Percentiles rank a stretch among this genome's conserved stretches.
phyloP scores from a whole-genome alignment of 1,140 invertebrate species.

The Radopholus similis region DNA sequence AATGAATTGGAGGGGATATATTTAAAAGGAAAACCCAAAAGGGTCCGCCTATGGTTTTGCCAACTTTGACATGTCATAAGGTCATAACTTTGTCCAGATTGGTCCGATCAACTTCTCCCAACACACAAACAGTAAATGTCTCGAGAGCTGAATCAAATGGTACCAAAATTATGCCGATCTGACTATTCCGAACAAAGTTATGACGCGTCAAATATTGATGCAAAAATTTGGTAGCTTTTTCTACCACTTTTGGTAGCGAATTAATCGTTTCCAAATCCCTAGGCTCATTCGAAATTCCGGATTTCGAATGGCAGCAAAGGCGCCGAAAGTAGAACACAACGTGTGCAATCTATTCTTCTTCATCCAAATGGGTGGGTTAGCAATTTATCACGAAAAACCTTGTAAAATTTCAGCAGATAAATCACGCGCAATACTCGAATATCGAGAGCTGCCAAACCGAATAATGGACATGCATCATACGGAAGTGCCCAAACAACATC shows the following conservation, averaged over 20 bases:
- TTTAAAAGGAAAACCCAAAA: too few relatives aligned
- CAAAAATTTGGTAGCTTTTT: neutral
- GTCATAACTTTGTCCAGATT: too few relatives aligned
- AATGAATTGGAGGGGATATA: too few relatives aligned
- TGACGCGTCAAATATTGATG: too few relatives aligned
- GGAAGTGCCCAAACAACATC: slow-evolving; percentile 26
- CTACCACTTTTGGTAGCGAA: too few relatives aligned
- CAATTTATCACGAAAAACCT: slow-evolving; percentile 5
- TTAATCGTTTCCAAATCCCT: neutral
- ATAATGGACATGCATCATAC: slow-evolving; percentile 28
- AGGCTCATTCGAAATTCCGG: neutral
- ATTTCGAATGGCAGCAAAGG: neutral
- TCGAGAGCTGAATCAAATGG: too few relatives aligned
- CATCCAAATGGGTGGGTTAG: slow-evolving; percentile 26
- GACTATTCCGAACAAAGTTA: too few relatives aligned
- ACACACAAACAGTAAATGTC: too few relatives aligned
- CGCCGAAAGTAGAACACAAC: slow-evolving; percentile 16
- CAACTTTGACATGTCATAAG: too few relatives aligned
- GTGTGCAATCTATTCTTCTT: slow-evolving; percentile 24
- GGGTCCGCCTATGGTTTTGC: too few relatives aligned
- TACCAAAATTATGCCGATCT: too few relatives aligned
- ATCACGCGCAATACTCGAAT: slow-evolving; percentile 22
- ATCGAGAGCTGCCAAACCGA: slow-evolving; percentile 29
- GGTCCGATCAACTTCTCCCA: too few relatives aligned
- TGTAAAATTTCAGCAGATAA: slow-evolving; percentile 27